Conservation (phyloP, 2,888 invertebrate genomes). For the Chloromyia formosa region DNA sequence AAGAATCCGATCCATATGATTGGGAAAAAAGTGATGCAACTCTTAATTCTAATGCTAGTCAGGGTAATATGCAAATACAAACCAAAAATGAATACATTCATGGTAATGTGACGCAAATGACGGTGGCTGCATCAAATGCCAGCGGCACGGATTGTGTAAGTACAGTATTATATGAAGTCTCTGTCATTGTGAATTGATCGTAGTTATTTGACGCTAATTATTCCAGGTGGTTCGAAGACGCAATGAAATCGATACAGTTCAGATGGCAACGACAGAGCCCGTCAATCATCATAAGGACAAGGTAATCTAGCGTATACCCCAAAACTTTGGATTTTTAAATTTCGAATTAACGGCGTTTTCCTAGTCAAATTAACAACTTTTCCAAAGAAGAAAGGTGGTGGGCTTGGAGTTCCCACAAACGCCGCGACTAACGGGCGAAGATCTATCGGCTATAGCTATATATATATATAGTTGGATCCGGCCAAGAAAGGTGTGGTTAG, state of each 20-base stretch:
- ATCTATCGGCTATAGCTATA: no score
- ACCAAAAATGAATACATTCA: constrained; percentile 60
- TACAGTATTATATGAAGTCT: constrained; percentile 13
- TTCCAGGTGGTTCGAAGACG: constrained; percentile 69
- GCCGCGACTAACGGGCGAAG: no score
- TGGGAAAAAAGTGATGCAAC: constrained; percentile 81
- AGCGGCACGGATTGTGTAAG: constrained; percentile 64
- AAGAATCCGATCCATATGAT: constrained; percentile 91
- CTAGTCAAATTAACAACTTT: no score
- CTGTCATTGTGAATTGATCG: neutral
- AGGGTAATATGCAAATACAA: constrained; percentile 58
- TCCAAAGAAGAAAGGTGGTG: no score
- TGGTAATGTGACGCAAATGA: constrained; percentile 64
- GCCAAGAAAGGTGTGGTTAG: no score
- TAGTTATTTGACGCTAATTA: neutral
- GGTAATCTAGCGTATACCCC: no score
- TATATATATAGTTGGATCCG: no score
- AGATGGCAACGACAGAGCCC: constrained; percentile 71
- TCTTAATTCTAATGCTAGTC: constrained; percentile 55
- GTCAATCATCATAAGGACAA: constrained; percentile 65
- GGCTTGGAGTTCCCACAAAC: no score
- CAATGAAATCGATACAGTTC: constrained; percentile 71
- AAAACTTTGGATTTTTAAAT: no score
- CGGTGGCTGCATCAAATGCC: constrained; percentile 63
- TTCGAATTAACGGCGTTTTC: no score